These are phyloP conservation scores for Tolmerus cingulatus DNA, from an alignment of 2,888 invertebrate genomes.

Conservation along the genomic window DNA sequence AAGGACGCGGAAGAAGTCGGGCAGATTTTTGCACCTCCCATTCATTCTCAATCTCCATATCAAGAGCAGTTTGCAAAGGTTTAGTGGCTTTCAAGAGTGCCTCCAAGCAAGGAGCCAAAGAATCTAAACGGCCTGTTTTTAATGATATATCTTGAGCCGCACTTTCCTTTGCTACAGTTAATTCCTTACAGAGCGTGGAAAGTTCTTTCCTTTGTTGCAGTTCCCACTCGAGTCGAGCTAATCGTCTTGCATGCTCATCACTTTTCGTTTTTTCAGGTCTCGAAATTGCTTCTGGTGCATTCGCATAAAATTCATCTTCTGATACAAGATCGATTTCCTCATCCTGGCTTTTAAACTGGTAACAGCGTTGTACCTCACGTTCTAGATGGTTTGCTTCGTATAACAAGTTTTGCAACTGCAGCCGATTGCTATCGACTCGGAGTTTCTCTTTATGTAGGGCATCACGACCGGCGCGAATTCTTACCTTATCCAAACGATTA, in stretches of 20 bases:
- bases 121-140: constrained; percentile 79
- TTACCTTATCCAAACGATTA: constrained; percentile 88
- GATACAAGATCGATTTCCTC: constrained; percentile 89
- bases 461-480: constrained; percentile 83
- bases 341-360: constrained; percentile 95
- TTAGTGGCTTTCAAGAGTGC: constrained; percentile 80
- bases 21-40: constrained; percentile 80
- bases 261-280: constrained; percentile 71
- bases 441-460: constrained; percentile 83
- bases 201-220: constrained; percentile 85
- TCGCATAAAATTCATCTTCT: constrained; percentile 81
- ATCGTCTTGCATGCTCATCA: constrained; percentile 80
- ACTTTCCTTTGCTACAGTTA: constrained; percentile 79
- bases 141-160: constrained; percentile 78
- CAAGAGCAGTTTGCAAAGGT: constrained; percentile 88
- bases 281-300: constrained; percentile 77
- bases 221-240: constrained; percentile 92
- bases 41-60: constrained; percentile 80
- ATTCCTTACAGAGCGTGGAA: constrained; percentile 76
- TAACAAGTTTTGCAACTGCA: constrained; percentile 90
- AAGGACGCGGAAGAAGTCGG: constrained; percentile 77
- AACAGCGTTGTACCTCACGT: constrained; percentile 93
- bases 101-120: constrained; percentile 80
- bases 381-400: constrained; percentile 94
- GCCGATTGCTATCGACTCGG: constrained; percentile 86